Percentiles rank a stretch among this genome's conserved stretches.
phyloP scores from a whole-genome alignment of 2,888 invertebrate species.

The Plagiodera versicolora region DNA sequence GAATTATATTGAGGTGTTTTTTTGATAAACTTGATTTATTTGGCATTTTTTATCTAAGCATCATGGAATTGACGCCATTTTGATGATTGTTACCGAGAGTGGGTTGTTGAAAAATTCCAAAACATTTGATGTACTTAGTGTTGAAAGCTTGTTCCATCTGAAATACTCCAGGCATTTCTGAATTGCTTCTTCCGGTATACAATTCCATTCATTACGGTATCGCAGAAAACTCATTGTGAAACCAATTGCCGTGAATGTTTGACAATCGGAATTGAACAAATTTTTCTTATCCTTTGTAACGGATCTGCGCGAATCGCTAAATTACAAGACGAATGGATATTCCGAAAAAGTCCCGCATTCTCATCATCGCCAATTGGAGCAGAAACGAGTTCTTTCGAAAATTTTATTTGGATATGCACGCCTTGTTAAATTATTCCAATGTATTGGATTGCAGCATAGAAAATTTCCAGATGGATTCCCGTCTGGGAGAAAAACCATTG shows the following conservation, averaged over 20 bases:
- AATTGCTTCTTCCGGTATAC: background rate
- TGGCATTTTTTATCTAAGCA: no score
- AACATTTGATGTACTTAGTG: no score
- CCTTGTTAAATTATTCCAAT: conserved; percentile 46
- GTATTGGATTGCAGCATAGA: conserved; percentile 42
- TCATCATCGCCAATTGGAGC: conserved; percentile 13
- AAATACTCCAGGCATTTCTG: no score
- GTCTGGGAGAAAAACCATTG: conserved; percentile 37
- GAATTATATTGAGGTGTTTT: no score
- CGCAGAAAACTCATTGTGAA: background rate
- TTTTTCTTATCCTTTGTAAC: background rate
- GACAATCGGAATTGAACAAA: conserved; percentile 1
- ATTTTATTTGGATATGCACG: conserved; percentile 31
- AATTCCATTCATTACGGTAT: background rate
- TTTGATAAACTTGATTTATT: no score
- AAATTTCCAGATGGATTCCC: conserved; percentile 39
- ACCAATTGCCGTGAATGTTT: background rate
- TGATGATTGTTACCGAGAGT: no score
- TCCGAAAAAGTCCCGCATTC: conserved; percentile 11
- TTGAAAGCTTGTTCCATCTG: no score
- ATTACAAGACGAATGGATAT: background rate
- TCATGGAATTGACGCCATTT: no score
- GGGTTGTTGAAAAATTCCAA: no score
- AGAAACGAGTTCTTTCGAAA: conserved; percentile 25
- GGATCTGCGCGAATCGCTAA: background rate